A percentile compares a stretch with the other conserved stretches of the same genome.
phyloP scores from a whole-genome alignment of 1,140 invertebrate species.

The Drosophila tristis region DNA sequence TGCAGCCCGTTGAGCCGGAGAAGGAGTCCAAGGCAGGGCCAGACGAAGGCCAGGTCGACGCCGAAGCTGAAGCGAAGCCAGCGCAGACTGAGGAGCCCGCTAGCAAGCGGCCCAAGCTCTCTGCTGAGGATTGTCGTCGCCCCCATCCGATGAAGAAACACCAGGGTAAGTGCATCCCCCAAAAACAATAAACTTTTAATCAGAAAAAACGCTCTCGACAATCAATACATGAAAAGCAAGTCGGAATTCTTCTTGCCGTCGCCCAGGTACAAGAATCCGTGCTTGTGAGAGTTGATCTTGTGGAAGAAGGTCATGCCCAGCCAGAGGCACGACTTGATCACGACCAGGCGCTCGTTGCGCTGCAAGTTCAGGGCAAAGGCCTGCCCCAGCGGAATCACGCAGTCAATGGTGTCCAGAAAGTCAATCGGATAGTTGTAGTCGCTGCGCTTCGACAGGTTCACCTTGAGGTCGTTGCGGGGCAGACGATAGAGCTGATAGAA shows the following conservation, averaged over 20 bases:
- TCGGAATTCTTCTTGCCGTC: constrained; percentile 90
- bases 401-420: constrained; percentile 90
- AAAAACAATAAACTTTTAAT: constrained; percentile 22
- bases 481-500: constrained; percentile 89
- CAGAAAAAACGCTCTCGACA: constrained; percentile 1
- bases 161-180: constrained; percentile 40
- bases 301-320: constrained; percentile 91
- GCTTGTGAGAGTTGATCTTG: constrained; percentile 87
- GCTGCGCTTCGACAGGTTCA: constrained; percentile 88
- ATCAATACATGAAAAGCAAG: constrained; percentile 88
- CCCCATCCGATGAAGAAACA: constrained; percentile 31
- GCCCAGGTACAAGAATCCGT: constrained; percentile 90
- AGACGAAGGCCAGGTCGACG: constrained; percentile 9
- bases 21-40: constrained; percentile 27
- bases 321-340: constrained; percentile 90
- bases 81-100: constrained; percentile 37
- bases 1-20: constrained; percentile 30
- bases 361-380: constrained; percentile 85
- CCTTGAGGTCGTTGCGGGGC: constrained; percentile 89
- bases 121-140: constrained; percentile 38
- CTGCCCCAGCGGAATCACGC: constrained; percentile 65
- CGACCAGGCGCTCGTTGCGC: constrained; percentile 85
- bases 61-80: neutral
- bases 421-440: constrained; percentile 92
- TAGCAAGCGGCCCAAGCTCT: constrained; percentile 55